Evolutionary conservation across 2,797 vertebrate species (phyloP).

Genomic region (Oryzias dopingdopingensis): DNA sequence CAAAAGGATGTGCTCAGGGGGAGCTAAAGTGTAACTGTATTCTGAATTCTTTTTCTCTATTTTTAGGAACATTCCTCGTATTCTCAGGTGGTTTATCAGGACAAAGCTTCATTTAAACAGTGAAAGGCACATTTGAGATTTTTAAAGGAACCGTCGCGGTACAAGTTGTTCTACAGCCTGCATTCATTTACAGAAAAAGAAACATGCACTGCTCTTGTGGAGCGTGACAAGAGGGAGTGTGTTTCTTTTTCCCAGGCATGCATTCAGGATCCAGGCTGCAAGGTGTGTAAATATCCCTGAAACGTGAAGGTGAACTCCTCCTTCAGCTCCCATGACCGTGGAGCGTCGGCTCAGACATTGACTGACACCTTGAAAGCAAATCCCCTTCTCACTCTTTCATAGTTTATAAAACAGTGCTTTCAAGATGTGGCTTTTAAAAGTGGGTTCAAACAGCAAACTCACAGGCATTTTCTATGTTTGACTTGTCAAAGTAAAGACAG

Average conservation of each 20-base stretch:
- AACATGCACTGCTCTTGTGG: background rate
- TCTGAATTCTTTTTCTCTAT: too few relatives aligned
- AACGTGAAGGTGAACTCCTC: constrained; percentile 23
- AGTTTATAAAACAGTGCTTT: constrained; percentile 2
- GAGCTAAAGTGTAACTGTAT: too few relatives aligned
- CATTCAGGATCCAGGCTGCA: background rate
- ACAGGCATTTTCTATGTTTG: too few relatives aligned
- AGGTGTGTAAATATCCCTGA: constrained; percentile 22
- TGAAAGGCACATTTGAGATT: too few relatives aligned
- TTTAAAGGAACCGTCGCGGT: too few relatives aligned
- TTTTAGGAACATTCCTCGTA: too few relatives aligned
- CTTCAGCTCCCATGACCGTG: constrained; percentile 9
- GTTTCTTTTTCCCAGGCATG: background rate
- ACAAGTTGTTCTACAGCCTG: too few relatives aligned
- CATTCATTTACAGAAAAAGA: background rate
- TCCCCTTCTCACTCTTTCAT: constrained; percentile 11
- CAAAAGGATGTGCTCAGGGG: background rate
- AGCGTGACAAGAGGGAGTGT: background rate
- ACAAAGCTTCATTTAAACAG: too few relatives aligned
- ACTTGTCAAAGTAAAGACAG: background rate
- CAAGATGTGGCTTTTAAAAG: too few relatives aligned
- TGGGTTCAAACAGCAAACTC: too few relatives aligned
- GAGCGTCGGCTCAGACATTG: constrained; percentile 42
- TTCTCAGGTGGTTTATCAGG: too few relatives aligned
- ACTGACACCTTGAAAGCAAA: constrained; percentile 11